Percentiles rank a stretch among this genome's conserved stretches.
These are phyloP conservation scores for Leucosticte australis DNA, from an alignment of 2,113 vertebrate species.

Conservation along the genomic window DNA sequence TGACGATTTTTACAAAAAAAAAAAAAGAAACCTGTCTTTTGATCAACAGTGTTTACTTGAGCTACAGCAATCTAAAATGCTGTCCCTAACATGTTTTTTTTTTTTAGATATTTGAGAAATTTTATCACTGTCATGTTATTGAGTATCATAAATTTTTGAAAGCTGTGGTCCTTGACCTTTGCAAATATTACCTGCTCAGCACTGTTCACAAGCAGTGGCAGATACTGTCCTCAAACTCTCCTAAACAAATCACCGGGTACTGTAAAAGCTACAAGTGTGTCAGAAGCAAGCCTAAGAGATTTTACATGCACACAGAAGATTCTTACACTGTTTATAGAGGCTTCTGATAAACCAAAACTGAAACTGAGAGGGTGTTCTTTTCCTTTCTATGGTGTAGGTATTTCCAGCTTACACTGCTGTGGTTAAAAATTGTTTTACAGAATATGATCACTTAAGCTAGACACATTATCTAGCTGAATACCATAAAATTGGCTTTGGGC, in stretches of 20 bases:
- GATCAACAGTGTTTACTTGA: neutral
- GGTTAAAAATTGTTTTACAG: neutral
- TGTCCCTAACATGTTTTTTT: fast-evolving
- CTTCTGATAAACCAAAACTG: neutral
- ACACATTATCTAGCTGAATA: neutral
- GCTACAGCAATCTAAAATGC: neutral
- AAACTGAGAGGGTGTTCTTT: neutral
- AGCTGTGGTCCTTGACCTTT: neutral
- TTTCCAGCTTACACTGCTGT: neutral
- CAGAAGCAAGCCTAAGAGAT: neutral
- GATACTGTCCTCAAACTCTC: neutral
- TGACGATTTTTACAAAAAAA: neutral
- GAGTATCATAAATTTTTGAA: neutral
- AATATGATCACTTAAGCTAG: neutral
- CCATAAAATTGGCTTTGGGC: neutral
- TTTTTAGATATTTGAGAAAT: neutral
- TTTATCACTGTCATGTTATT: neutral
- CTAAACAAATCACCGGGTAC: neutral
- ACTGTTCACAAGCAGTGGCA: neutral
- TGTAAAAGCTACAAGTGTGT: neutral
- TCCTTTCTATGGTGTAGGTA: neutral
- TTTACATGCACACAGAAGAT: neutral
- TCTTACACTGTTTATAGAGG: neutral
- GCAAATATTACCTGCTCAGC: neutral
- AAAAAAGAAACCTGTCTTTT: fast-evolving